phyloP scores from a whole-genome alignment of 2,113 vertebrate species.

The Neotoma lepida region DNA sequence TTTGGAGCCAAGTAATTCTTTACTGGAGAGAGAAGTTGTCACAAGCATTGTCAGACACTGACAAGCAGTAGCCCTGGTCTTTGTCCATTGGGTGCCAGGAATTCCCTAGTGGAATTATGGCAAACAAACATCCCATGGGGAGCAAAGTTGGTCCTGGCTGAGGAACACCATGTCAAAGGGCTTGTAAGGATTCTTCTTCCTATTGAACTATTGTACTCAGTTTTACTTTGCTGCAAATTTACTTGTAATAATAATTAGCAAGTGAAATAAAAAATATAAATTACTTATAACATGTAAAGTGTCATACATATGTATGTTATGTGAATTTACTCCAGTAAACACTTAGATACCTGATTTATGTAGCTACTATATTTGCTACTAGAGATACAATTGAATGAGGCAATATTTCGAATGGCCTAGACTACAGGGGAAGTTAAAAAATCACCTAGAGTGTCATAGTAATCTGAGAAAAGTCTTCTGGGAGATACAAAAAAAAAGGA shows the following conservation, averaged over 20 bases:
- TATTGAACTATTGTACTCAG: neutral
- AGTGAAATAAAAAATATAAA: neutral
- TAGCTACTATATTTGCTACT: neutral
- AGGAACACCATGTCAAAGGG: neutral
- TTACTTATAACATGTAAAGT: neutral
- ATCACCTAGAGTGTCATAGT: neutral
- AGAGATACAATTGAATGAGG: neutral
- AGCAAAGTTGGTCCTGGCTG: neutral
- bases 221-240: conserved; percentile 20
- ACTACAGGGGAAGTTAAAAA: neutral
- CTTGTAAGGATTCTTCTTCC: neutral
- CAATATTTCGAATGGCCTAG: neutral
- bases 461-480: neutral
- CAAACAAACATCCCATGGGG: neutral
- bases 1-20: neutral
- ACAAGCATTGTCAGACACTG: neutral
- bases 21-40: neutral
- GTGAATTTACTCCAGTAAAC: neutral
- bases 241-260: neutral
- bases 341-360: neutral
- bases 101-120: neutral
- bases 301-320: neutral
- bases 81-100: neutral
- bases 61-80: neutral
- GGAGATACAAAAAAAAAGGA: neutral